Percentiles rank a stretch among this genome's conserved stretches.
Conservation (phyloP, 1,140 invertebrate species). For the Parasteatoda tepidariorum region DNA sequence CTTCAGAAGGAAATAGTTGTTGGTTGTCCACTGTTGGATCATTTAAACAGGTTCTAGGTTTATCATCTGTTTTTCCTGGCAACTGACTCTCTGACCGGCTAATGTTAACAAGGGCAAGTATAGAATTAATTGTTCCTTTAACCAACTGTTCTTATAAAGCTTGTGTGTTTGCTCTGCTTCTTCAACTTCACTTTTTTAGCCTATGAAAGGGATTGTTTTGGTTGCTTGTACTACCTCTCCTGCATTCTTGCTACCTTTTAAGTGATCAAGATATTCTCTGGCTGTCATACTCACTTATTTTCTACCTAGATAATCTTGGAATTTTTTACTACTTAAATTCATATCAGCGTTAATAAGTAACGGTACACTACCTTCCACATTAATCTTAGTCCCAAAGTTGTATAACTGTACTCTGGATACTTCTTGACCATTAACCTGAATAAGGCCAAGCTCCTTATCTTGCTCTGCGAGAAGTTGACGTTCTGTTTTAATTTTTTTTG, state of each 20-base stretch:
- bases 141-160: slow-evolving; percentile 46
- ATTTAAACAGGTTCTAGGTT: slow-evolving; percentile 36
- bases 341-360: slow-evolving; percentile 50
- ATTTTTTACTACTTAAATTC: slow-evolving; percentile 51
- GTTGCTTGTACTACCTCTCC: slow-evolving; percentile 41
- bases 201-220: slow-evolving; percentile 41
- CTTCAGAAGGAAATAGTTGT: slow-evolving; percentile 34
- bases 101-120: slow-evolving; percentile 27
- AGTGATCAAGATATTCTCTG: slow-evolving; percentile 53
- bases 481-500: slow-evolving; percentile 51
- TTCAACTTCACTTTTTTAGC: slow-evolving; percentile 42
- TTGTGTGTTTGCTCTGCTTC: slow-evolving; percentile 38
- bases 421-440: slow-evolving; percentile 43
- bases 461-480: slow-evolving; percentile 48
- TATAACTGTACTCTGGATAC: slow-evolving; percentile 42
- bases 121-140: slow-evolving; percentile 45
- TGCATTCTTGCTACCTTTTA: slow-evolving; percentile 38
- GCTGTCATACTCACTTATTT: slow-evolving; percentile 50
- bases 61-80: slow-evolving; percentile 17
- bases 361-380: slow-evolving; percentile 32
- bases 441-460: slow-evolving; percentile 45
- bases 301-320: slow-evolving; percentile 41
- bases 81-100: slow-evolving; percentile 42
- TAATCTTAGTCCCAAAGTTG: slow-evolving; percentile 47
- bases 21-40: slow-evolving; percentile 50